phyloP scores from a whole-genome alignment of 2,113 vertebrate genomes.

The Nerophis ophidion region DNA sequence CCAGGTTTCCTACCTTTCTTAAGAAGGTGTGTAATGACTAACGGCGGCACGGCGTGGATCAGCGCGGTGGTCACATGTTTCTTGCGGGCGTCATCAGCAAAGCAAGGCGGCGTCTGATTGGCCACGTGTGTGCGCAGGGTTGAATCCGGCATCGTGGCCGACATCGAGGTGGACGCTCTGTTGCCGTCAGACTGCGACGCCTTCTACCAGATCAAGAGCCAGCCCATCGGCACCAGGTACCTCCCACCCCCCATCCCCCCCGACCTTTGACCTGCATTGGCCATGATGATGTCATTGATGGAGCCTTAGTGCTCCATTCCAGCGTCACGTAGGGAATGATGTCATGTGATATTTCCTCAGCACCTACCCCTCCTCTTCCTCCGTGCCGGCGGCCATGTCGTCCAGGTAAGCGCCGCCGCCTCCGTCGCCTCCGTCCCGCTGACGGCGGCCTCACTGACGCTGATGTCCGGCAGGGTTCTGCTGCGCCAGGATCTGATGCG shows the following conservation, averaged over 20 bases:
- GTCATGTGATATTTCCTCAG: conserved; percentile 15
- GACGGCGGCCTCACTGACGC: conserved; percentile 11
- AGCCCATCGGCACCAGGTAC: conserved; percentile 73
- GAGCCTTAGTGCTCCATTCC: no score
- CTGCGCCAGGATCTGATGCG: conserved; percentile 85
- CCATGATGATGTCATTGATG: no score
- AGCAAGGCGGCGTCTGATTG: conserved; percentile 11
- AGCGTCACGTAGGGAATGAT: not conserved
- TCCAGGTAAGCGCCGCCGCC: conserved; percentile 39
- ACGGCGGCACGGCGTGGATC: no score
- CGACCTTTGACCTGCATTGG: not conserved
- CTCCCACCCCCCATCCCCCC: no score
- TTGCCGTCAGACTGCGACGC: conserved; percentile 68
- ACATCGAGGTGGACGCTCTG: conserved; percentile 79
- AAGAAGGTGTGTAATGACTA: no score
- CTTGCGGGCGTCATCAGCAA: not conserved
- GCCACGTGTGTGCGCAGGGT: conserved; percentile 21
- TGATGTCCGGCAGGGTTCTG: conserved; percentile 75
- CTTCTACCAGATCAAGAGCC: conserved; percentile 86
- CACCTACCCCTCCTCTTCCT: conserved; percentile 25
- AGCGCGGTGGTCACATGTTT: not conserved
- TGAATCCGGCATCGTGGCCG: conserved; percentile 85
- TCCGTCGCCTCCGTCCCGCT: not conserved
- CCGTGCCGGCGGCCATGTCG: conserved; percentile 38
- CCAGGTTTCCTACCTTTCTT: no score